Percentiles rank a stretch among this genome's conserved stretches.
phyloP scores from a whole-genome alignment of 2,797 vertebrate genomes.

The Pogoniulus pusillus region DNA sequence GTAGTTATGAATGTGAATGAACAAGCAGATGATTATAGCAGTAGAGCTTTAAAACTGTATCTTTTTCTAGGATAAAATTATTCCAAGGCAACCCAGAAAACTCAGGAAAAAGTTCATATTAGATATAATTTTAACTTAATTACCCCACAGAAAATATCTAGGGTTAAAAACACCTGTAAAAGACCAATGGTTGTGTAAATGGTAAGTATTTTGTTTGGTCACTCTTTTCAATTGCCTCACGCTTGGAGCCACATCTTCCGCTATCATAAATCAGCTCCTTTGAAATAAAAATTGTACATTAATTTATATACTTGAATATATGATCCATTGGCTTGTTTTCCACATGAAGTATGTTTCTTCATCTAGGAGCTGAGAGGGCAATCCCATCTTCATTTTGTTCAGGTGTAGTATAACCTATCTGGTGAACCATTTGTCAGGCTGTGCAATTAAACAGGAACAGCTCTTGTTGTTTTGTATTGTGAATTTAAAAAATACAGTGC shows the following conservation, averaged over 20 bases:
- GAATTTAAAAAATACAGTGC: not conserved
- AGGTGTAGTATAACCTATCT: not conserved
- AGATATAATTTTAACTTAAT: not conserved
- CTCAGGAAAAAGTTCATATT: not conserved
- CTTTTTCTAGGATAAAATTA: not conserved
- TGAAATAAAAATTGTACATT: rapidly evolving
- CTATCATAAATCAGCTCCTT: not conserved
- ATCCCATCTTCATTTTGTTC: not conserved
- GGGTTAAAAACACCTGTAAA: not conserved
- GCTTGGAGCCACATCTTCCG: not conserved
- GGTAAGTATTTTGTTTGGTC: not conserved
- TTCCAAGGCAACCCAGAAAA: not conserved
- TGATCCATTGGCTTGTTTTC: not conserved
- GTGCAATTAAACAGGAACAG: not conserved
- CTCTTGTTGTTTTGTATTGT: not conserved
- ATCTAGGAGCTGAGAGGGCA: not conserved
- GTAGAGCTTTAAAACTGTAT: not conserved
- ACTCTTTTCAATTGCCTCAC: not conserved
- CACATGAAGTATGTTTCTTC: not conserved
- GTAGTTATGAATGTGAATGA: not conserved
- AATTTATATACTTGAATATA: not conserved
- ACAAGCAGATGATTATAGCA: not conserved
- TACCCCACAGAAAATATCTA: not conserved
- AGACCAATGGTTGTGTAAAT: not conserved
- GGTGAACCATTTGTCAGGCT: not conserved